A percentile compares a stretch with the other conserved stretches of the same genome.
phyloP scores from a whole-genome alignment of 2,113 vertebrate species.

The Protomyctophum bolini region DNA sequence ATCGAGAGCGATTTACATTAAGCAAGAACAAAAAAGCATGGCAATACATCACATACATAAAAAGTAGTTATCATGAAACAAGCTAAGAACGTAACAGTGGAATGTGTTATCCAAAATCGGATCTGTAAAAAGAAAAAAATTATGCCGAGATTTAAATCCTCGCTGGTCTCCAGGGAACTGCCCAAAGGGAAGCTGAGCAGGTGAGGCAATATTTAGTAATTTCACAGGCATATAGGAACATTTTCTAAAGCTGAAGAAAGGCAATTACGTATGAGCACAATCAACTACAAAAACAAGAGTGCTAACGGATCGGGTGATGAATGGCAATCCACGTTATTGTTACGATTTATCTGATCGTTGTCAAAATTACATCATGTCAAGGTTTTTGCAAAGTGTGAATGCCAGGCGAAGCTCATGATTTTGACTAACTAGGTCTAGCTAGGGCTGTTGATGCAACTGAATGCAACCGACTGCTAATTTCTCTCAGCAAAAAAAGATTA shows the following conservation, averaged over 20 bases:
- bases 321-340: slow-evolving; percentile 44
- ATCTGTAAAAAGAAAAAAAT: slow-evolving; percentile 43
- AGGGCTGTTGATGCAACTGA: slow-evolving; percentile 56
- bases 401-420: slow-evolving; percentile 36
- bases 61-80: no score
- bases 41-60: no score
- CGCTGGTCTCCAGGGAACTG: slow-evolving; percentile 13
- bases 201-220: slow-evolving; percentile 21
- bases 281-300: slow-evolving; percentile 16
- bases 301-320: slow-evolving; percentile 16
- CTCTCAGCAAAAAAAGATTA: not conserved
- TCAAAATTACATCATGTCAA: slow-evolving; percentile 38
- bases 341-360: slow-evolving; percentile 35
- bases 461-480: slow-evolving; percentile 47
- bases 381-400: slow-evolving; percentile 39
- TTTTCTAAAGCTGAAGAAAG: slow-evolving; percentile 11
- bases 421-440: slow-evolving; percentile 14
- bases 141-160: slow-evolving; percentile 27
- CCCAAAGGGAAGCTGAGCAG: slow-evolving; percentile 22
- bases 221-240: slow-evolving; percentile 14
- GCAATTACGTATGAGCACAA: slow-evolving; percentile 5
- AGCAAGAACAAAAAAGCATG: no score
- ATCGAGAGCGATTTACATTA: no score
- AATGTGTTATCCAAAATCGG: slow-evolving; percentile 16
- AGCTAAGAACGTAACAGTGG: no score